Conservation (phyloP, 2,888 invertebrate species). For the Lasioglossum oenotherae region DNA sequence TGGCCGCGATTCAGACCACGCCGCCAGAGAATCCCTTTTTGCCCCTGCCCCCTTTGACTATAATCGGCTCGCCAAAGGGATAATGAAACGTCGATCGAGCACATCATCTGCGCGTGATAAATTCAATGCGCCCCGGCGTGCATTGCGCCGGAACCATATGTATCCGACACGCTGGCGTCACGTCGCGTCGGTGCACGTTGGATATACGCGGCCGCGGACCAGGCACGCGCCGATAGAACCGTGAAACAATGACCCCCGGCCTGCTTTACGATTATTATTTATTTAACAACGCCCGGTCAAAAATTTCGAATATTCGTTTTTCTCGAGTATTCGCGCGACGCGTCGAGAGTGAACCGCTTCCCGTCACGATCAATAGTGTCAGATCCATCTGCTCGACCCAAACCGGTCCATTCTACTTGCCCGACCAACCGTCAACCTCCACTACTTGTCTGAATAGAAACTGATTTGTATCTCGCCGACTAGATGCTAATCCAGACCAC, state of each 20-base stretch:
- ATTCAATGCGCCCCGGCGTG: slow-evolving; percentile 36
- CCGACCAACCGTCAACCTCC: neutral
- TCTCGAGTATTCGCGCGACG: neutral
- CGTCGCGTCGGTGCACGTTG: slow-evolving; percentile 10
- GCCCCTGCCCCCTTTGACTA: slow-evolving; percentile 22
- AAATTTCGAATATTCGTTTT: neutral
- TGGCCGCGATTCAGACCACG: slow-evolving; percentile 12
- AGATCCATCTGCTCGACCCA: neutral
- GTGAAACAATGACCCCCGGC: neutral
- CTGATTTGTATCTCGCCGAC: neutral
- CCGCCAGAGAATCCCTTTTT: slow-evolving; percentile 26
- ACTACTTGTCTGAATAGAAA: neutral
- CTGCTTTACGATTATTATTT: slow-evolving; percentile 10
- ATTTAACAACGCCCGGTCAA: neutral
- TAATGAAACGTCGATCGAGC: slow-evolving; percentile 51
- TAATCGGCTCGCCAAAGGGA: slow-evolving; percentile 34
- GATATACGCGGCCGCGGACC: slow-evolving; percentile 21
- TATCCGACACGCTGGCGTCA: slow-evolving; percentile 7
- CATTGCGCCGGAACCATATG: slow-evolving; percentile 8
- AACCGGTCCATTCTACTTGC: neutral
- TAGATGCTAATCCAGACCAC: neutral
- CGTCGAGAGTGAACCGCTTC: neutral
- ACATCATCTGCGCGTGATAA: slow-evolving; percentile 41
- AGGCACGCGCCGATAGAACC: neutral
- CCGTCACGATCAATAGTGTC: neutral